phyloP scores from a whole-genome alignment of 2,113 vertebrate genomes.

The Cochlearius cochlearius region DNA sequence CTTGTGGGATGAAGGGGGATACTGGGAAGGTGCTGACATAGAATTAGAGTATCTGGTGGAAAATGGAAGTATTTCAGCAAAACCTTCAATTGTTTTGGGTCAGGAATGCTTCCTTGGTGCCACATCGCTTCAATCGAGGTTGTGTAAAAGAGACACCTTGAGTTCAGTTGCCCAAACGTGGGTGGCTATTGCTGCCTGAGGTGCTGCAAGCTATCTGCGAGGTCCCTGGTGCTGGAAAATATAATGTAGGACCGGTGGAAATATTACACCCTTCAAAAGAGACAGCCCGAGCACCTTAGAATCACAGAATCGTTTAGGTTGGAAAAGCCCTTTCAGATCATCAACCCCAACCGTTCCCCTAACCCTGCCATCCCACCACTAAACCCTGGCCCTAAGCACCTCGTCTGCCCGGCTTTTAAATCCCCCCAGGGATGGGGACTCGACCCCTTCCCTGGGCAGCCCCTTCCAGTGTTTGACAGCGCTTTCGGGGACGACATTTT shows the following conservation, averaged over 20 bases:
- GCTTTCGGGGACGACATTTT: too few relatives aligned
- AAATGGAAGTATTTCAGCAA: neutral
- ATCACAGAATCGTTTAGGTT: too few relatives aligned
- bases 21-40: neutral
- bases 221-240: neutral
- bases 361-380: too few relatives aligned
- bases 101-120: neutral
- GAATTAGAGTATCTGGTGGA: neutral
- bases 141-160: neutral
- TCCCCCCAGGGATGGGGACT: too few relatives aligned
- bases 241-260: neutral
- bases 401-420: too few relatives aligned
- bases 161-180: accelerated
- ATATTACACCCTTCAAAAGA: neutral
- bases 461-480: too few relatives aligned
- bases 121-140: neutral
- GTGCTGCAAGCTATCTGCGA: neutral
- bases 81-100: neutral
- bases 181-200: neutral
- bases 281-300: neutral
- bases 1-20: too few relatives aligned
- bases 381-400: too few relatives aligned
- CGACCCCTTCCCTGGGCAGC: too few relatives aligned
- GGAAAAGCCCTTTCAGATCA: too few relatives aligned
- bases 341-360: too few relatives aligned